Percentiles rank a stretch among this genome's conserved stretches.
Evolutionary conservation across 2,888 invertebrate genomes (phyloP).

Genomic region (Epistrophella euchroma): DNA sequence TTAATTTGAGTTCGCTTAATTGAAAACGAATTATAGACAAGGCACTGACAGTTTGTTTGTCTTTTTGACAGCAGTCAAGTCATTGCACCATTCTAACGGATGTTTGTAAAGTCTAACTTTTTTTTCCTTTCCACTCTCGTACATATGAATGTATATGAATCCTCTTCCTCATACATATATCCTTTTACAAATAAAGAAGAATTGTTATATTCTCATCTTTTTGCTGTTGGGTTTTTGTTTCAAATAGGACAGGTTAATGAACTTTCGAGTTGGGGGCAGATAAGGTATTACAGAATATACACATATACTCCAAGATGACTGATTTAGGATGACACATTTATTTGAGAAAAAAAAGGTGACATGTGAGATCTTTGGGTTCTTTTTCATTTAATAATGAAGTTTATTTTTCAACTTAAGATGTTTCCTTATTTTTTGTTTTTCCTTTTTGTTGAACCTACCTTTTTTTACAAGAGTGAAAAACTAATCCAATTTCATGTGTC

Average conservation of each 20-base stretch:
- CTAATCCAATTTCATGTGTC: slow-evolving; percentile 20
- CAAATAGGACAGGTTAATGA: slow-evolving; percentile 27
- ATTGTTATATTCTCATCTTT: background rate
- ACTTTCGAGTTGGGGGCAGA: background rate
- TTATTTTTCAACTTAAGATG: slow-evolving; percentile 23
- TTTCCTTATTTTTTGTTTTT: background rate
- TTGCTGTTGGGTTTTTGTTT: slow-evolving; percentile 14
- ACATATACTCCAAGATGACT: background rate
- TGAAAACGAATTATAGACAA: slow-evolving; percentile 65
- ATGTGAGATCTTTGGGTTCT: slow-evolving; percentile 21
- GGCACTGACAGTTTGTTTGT: slow-evolving; percentile 41
- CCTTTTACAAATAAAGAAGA: slow-evolving; percentile 20
- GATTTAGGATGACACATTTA: slow-evolving; percentile 39
- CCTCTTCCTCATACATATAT: background rate
- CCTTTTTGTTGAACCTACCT: background rate
- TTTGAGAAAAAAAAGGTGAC: slow-evolving; percentile 20
- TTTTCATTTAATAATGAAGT: slow-evolving; percentile 28
- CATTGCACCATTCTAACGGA: slow-evolving; percentile 47
- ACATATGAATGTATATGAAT: background rate
- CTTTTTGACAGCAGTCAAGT: slow-evolving; percentile 57
- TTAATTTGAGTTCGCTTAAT: slow-evolving; percentile 54
- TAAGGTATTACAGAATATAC: background rate
- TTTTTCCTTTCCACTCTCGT: background rate
- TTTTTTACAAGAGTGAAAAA: background rate
- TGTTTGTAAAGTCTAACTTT: slow-evolving; percentile 20